Percentiles rank a stretch among this genome's conserved stretches.
These are phyloP conservation scores for Hirtodrosophila confusa DNA, from an alignment of 2,888 invertebrate species.

Conservation along the genomic window DNA sequence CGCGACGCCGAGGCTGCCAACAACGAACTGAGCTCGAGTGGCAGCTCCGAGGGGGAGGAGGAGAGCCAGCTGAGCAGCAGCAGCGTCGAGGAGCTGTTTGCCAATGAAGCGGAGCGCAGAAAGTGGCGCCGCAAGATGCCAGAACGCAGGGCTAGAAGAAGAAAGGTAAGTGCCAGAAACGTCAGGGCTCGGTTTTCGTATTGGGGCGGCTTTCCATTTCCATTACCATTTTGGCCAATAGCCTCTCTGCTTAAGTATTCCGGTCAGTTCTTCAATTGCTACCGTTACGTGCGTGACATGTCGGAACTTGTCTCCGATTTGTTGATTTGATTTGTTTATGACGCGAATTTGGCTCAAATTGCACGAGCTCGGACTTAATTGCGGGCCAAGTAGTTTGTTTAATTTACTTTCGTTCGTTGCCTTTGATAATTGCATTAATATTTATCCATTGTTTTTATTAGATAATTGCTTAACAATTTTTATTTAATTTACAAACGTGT, in stretches of 20 bases:
- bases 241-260: slow-evolving; percentile 46
- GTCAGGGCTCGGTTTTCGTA: slow-evolving; percentile 1
- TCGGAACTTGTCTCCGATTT: slow-evolving; percentile 29
- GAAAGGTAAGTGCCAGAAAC: slow-evolving; percentile 53
- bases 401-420: slow-evolving; percentile 44
- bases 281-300: slow-evolving; percentile 42
- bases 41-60: slow-evolving; percentile 46
- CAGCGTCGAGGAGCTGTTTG: slow-evolving; percentile 78
- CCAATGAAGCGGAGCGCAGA: slow-evolving; percentile 50
- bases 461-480: slow-evolving; percentile 33
- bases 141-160: slow-evolving; percentile 30
- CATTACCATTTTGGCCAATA: slow-evolving; percentile 2
- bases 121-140: slow-evolving; percentile 57
- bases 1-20: slow-evolving; percentile 67
- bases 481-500: slow-evolving; percentile 16
- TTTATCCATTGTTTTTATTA: slow-evolving; percentile 41
- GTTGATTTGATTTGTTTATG: slow-evolving; percentile 49
- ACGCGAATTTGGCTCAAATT: slow-evolving; percentile 48
- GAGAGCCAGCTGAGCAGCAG: slow-evolving; percentile 50
- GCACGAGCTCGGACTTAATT: slow-evolving; percentile 59
- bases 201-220: slow-evolving; percentile 58
- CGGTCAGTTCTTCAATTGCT: slow-evolving; percentile 45
- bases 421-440: slow-evolving; percentile 39
- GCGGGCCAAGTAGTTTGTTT: slow-evolving; percentile 9
- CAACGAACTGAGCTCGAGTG: slow-evolving; percentile 29